These are phyloP conservation scores for Parnassius glacialis DNA, from an alignment of 2,888 invertebrate genomes.

Conservation along the genomic window DNA sequence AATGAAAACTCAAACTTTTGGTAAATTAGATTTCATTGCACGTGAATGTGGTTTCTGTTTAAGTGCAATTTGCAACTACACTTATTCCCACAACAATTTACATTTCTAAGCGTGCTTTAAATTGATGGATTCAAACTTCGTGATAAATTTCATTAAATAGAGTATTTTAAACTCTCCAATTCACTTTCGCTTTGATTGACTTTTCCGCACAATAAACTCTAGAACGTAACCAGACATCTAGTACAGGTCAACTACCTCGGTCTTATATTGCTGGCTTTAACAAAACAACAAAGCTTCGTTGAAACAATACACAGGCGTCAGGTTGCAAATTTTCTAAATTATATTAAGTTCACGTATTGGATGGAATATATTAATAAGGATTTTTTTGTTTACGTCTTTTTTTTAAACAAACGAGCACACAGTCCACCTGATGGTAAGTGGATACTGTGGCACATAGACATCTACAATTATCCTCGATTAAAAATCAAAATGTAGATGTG, in stretches of 20 bases:
- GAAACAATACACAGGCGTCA: slow-evolving; percentile 19
- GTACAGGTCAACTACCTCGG: slow-evolving; percentile 15
- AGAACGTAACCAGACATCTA: slow-evolving; percentile 23
- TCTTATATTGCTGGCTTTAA: slow-evolving; percentile 15
- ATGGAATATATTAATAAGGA: too few relatives aligned
- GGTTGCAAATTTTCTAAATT: slow-evolving; percentile 22
- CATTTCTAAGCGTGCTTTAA: not conserved
- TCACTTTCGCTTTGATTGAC: slow-evolving; percentile 16
- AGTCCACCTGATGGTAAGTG: too few relatives aligned
- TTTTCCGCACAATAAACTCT: slow-evolving; percentile 24
- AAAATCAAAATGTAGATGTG: too few relatives aligned
- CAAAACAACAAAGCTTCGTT: slow-evolving; percentile 24
- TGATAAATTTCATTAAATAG: slow-evolving; percentile 7
- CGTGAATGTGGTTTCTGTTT: not conserved
- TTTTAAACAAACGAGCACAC: too few relatives aligned
- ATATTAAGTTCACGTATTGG: slow-evolving; percentile 9
- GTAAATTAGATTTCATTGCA: not conserved
- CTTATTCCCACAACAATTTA: not conserved
- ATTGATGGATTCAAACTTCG: not conserved
- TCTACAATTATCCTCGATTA: too few relatives aligned
- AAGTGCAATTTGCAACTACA: not conserved
- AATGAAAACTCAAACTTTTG: not conserved
- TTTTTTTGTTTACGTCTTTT: too few relatives aligned
- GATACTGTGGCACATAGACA: too few relatives aligned
- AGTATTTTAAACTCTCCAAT: slow-evolving; percentile 11